Conservation (phyloP, 2,797 vertebrate genomes). For the Gadopsis marmoratus region DNA sequence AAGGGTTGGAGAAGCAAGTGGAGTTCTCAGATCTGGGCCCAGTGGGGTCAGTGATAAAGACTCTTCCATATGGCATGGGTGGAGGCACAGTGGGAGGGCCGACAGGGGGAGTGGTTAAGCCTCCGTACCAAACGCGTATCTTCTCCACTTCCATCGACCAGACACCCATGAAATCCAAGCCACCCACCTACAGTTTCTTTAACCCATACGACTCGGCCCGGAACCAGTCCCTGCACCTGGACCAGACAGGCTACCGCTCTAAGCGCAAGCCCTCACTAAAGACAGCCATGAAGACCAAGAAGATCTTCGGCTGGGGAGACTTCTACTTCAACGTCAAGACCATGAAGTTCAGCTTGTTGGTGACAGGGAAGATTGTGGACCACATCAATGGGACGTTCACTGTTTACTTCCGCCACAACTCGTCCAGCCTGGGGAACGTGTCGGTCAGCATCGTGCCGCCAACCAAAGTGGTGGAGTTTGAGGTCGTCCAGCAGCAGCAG, state of each 20-base stretch:
- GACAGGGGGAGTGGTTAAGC: slow-evolving; percentile 83
- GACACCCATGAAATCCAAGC: slow-evolving; percentile 83
- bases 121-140: slow-evolving; percentile 84
- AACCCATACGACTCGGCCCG: slow-evolving; percentile 89
- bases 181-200: slow-evolving; percentile 80
- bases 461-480: slow-evolving; percentile 94
- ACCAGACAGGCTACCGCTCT: slow-evolving; percentile 86
- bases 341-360: slow-evolving; percentile 94
- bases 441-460: slow-evolving; percentile 97
- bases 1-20: slow-evolving; percentile 88
- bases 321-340: slow-evolving; percentile 98
- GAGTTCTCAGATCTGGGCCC: slow-evolving; percentile 90
- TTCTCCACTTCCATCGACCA: slow-evolving; percentile 82
- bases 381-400: slow-evolving; percentile 98
- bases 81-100: slow-evolving; percentile 70
- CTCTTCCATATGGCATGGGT: slow-evolving; percentile 82
- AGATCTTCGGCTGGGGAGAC: slow-evolving; percentile 98
- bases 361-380: slow-evolving; percentile 98
- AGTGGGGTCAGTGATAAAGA: slow-evolving; percentile 85
- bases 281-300: slow-evolving; percentile 91
- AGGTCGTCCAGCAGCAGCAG: slow-evolving; percentile 88
- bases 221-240: slow-evolving; percentile 88
- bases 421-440: slow-evolving; percentile 95
- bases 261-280: slow-evolving; percentile 93
- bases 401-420: slow-evolving; percentile 98